Evolutionary conservation across 2,113 vertebrate species (phyloP), one percentile per base, ranked within the genome.

Genomic region (Actinemys pallida): DNA sequence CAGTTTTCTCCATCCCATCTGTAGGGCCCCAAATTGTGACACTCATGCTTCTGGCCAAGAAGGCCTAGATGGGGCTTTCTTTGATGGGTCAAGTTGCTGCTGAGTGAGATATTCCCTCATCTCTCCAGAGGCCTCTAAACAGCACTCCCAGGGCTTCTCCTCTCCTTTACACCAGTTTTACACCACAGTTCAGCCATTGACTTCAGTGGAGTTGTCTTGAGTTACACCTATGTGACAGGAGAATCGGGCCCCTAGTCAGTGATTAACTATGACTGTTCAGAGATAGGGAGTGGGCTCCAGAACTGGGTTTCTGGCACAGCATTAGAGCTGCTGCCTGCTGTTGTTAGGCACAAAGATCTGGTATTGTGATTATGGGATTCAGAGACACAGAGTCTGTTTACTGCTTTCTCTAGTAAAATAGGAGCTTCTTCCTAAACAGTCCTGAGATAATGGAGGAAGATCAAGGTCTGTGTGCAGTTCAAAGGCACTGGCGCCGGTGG

Each of bases 391-490:
- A 47, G 6, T 8, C 49, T 39, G 19, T 4, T n/a, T 39, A 6
- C 35, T 20, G 50, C 6, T 11, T 8, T 81, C 3, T 53, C 22
- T 12, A 27, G 27, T 8, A 49, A 79, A 79, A 31, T 16, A 31
- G 45, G 56, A 47, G 3, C 39, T 2, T 20, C 29, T 56, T 6
- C 6, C 5, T 10, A 14, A 56, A 10, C 8, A 47, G n/a, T 4
- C 39, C 3, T 8, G 39, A 10, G 62, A 5, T 8, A 11, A 59
- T 31, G 27, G 11, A 59, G 57, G 57, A 59, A 29, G 47, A 1
- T 7, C 3, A 2, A 65, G 6, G n/a, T 29, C 5, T 22, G 84
- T 8, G n/a, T 4, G 2, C 9, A 2, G 10, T 11, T 42, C n/a
- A 11, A 35, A 31, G 50, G 0, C 24, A 25, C 39, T 42, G 75